Evolutionary conservation across 2,797 vertebrate species (phyloP), one percentile per base, ranked within the genome.

Genomic region (Sebastolobus altivelis): DNA sequence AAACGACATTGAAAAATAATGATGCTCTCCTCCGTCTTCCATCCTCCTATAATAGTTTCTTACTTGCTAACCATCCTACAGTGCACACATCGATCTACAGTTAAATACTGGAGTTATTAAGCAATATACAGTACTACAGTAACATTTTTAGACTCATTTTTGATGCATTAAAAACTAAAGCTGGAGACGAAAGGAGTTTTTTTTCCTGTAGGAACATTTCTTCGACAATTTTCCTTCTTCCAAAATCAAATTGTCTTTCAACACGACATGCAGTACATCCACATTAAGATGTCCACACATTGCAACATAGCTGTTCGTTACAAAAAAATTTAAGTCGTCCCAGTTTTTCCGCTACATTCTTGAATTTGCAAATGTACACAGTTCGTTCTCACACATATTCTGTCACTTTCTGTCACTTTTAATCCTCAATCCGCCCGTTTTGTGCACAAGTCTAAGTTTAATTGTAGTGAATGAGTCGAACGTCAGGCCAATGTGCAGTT

Each of bases 401-500:
- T 11, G 1, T 10, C 1, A n/a, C 35, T 63, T 29, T 22, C 18
- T 33, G 18, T 56, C 16, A 13, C 63, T 65, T 46, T 49, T 29
- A 4, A 20, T 62, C 74, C 52, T 67, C 33, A 52, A 4, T 55
- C 9, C 29, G 18, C 11, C 37, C 8, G 3, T 70, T 65, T 65
- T 74, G 11, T 69, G 25, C 25, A 25, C 25, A 25, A 25, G 25
- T 25, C 31, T 27, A 18, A 22, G 61, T 35, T 33, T 56, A 65
- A 54, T 58, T 4, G 22, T 29, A 59, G 52, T 46, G 49, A 61
- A 82, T 70, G 78, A 82, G 55, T 70, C 2, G 31, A 80, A 25
- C 63, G 55, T 68, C 74, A 81, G 77, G 68, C 14, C 49, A 59
- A 56, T 68, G 59, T 68, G 25, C 80, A 89, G 81, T 87, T 88